A percentile compares a stretch with the other conserved stretches of the same genome.
phyloP scores from a whole-genome alignment of 2,888 invertebrate species.

The Noctuana brunneofusca region DNA sequence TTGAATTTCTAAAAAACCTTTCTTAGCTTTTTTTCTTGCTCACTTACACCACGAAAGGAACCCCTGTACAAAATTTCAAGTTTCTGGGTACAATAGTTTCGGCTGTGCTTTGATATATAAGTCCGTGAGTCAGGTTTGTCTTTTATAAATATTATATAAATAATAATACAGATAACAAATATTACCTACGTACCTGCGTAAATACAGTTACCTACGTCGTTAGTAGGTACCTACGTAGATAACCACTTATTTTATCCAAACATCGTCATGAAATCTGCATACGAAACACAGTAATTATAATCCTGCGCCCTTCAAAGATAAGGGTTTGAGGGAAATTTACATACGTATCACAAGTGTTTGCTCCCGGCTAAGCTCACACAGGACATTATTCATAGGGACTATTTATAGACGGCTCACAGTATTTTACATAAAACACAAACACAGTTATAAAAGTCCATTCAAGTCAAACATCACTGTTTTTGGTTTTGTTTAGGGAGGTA shows the following conservation, averaged over 20 bases:
- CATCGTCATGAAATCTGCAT: conserved; percentile 10
- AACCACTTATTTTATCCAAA: conserved; percentile 2
- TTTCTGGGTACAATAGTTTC: no score
- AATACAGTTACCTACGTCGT: conserved; percentile 3
- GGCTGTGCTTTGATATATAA: no score
- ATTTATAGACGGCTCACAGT: not conserved
- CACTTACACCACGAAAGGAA: no score
- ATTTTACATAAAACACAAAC: not conserved
- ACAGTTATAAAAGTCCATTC: not conserved
- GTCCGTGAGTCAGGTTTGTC: no score
- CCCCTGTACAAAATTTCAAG: no score
- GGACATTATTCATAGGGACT: conserved; percentile 2
- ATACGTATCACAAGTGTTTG: conserved; percentile 6
- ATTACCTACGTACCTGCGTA: not conserved
- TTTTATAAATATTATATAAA: no score
- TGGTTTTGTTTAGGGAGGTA: no score
- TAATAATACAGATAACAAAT: no score
- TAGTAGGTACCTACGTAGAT: not conserved
- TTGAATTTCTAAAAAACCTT: no score
- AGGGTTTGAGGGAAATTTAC: conserved; percentile 8
- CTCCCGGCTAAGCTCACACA: conserved; percentile 4
- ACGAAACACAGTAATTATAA: not conserved
- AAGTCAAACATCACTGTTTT: no score
- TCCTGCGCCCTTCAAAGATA: conserved; percentile 11
- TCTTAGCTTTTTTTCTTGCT: no score